Conservation (phyloP, 1,140 invertebrate species). For the Heliconius congener region DNA sequence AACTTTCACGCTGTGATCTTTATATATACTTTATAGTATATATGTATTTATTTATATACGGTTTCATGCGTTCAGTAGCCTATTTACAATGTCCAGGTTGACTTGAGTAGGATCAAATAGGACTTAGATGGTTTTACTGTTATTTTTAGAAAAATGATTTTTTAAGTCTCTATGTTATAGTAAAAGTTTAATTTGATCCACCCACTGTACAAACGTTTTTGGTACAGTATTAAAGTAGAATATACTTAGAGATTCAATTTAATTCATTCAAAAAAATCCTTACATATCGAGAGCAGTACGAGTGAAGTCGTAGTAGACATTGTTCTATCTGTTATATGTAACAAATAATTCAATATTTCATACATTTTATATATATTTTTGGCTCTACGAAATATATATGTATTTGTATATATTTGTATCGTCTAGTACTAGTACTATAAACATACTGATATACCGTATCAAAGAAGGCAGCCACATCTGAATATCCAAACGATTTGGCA, state of each 20-base stretch:
- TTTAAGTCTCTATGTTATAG: no score
- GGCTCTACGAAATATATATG: neutral
- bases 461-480: conserved; percentile 64
- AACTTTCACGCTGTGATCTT: neutral
- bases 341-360: no score
- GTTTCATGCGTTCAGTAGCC: neutral
- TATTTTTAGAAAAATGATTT: no score
- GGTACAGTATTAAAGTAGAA: no score
- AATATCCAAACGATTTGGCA: conserved; percentile 53
- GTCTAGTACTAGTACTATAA: neutral
- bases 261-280: no score
- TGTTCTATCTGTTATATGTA: no score
- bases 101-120: neutral
- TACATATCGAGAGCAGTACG: no score
- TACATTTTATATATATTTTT: no score
- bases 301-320: no score
- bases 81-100: neutral
- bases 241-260: no score
- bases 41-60: neutral
- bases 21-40: neutral
- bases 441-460: conserved; percentile 54
- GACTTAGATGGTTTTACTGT: neutral
- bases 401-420: neutral
- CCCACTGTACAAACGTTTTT: no score
- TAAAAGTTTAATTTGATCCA: no score